Evolutionary conservation across 1,140 invertebrate genomes (phyloP).

Genomic region (Berghia stephanieae): DNA sequence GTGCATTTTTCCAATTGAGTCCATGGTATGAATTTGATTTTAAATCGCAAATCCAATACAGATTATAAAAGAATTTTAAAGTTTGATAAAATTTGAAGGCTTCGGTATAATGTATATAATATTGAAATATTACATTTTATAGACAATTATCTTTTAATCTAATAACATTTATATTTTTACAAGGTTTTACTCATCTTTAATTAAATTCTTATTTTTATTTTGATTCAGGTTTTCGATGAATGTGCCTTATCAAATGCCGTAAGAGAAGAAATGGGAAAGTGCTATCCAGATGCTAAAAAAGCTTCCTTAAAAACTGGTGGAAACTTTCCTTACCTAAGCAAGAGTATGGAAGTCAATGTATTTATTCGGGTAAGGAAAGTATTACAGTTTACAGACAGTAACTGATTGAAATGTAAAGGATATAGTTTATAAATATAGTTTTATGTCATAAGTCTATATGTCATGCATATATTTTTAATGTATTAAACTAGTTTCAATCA

Average conservation of each 20-base stretch:
- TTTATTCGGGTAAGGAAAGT: slow-evolving; percentile 80
- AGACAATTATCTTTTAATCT: no score
- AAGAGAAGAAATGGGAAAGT: slow-evolving; percentile 85
- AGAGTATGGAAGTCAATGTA: slow-evolving; percentile 88
- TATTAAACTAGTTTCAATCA: not conserved
- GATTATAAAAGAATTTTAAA: no score
- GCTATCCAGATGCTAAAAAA: slow-evolving; percentile 86
- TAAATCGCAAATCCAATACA: no score
- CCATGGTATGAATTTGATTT: no score
- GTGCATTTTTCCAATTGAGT: no score
- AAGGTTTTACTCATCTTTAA: no score
- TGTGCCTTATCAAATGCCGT: slow-evolving; percentile 79
- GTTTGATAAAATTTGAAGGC: no score
- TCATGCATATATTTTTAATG: not conserved
- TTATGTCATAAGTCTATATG: not conserved
- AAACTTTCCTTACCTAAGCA: slow-evolving; percentile 91
- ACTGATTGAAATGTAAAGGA: not conserved
- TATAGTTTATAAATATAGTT: not conserved
- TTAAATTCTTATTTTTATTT: no score
- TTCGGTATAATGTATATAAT: no score
- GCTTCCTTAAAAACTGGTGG: slow-evolving; percentile 89
- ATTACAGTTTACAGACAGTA: not conserved
- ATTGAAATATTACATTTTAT: no score
- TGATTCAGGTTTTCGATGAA: slow-evolving; percentile 80
- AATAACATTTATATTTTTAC: no score